Evolutionary conservation across 2,797 vertebrate genomes (phyloP).

Genomic region (Urophycis tenuis): DNA sequence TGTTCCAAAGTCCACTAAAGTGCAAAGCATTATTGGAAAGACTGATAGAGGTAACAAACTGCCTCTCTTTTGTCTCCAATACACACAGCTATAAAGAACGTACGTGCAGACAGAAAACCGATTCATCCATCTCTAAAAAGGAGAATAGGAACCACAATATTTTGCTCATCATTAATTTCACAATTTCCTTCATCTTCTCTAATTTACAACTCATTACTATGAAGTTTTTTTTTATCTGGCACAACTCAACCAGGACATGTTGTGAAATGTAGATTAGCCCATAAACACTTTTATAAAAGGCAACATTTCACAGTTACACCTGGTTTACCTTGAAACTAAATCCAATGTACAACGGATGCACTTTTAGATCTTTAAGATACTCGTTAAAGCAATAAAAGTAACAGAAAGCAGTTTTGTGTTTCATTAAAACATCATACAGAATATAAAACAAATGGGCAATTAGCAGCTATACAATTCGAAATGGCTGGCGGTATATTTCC

Average conservation of each 20-base stretch:
- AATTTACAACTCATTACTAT: not conserved
- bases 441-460: slow-evolving; percentile 29
- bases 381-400: slow-evolving; percentile 26
- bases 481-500: slow-evolving; percentile 19
- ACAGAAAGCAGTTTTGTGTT: slow-evolving; percentile 28
- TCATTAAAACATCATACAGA: slow-evolving; percentile 28
- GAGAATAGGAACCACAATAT: slow-evolving; percentile 12
- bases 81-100: slow-evolving; percentile 35
- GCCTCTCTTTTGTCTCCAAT: slow-evolving; percentile 19
- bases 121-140: slow-evolving; percentile 20
- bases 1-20: slow-evolving; percentile 50
- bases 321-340: slow-evolving; percentile 24
- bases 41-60: slow-evolving; percentile 34
- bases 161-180: slow-evolving; percentile 11
- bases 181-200: not conserved
- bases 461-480: slow-evolving; percentile 25
- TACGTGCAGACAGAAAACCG: slow-evolving; percentile 36
- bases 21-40: slow-evolving; percentile 54
- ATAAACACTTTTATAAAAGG: slow-evolving; percentile 18
- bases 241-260: slow-evolving; percentile 21
- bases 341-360: slow-evolving; percentile 21
- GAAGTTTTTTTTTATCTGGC: slow-evolving; percentile 6
- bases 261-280: slow-evolving; percentile 19
- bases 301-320: slow-evolving; percentile 24
- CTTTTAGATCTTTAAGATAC: slow-evolving; percentile 20